phyloP scores from a whole-genome alignment of 2,113 vertebrate species.

The Bufo gargarizans region DNA sequence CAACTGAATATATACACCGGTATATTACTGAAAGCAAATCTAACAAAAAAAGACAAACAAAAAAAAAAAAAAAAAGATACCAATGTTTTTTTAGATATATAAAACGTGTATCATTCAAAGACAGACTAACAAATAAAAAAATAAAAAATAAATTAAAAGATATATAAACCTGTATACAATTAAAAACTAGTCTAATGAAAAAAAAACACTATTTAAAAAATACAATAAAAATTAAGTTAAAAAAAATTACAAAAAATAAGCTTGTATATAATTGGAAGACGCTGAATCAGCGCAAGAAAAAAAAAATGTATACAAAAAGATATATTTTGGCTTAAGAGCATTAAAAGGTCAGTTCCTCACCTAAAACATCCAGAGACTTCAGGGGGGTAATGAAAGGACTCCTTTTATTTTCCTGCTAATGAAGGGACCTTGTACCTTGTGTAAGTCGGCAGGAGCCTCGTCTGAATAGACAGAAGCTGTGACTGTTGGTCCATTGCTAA shows the following conservation, averaged over 20 bases:
- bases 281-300: neutral
- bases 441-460: constrained; percentile 1
- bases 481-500: constrained; percentile 45
- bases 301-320: neutral
- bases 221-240: neutral
- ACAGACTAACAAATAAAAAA: no score
- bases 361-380: neutral
- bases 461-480: constrained; percentile 49
- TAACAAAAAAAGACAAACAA: no score
- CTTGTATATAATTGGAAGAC: neutral
- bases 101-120: no score
- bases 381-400: neutral
- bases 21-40: no score
- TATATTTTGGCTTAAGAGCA: neutral
- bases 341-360: neutral
- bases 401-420: neutral
- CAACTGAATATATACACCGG: no score
- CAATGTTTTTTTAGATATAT: no score
- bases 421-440: constrained; percentile 5
- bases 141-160: no score
- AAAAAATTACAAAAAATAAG: neutral
- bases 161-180: no score
- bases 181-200: no score
- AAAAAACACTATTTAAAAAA: no score
- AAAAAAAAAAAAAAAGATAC: no score